Evolutionary conservation across 2,113 vertebrate genomes (phyloP).

Genomic region (Pteropus alecto): DNA sequence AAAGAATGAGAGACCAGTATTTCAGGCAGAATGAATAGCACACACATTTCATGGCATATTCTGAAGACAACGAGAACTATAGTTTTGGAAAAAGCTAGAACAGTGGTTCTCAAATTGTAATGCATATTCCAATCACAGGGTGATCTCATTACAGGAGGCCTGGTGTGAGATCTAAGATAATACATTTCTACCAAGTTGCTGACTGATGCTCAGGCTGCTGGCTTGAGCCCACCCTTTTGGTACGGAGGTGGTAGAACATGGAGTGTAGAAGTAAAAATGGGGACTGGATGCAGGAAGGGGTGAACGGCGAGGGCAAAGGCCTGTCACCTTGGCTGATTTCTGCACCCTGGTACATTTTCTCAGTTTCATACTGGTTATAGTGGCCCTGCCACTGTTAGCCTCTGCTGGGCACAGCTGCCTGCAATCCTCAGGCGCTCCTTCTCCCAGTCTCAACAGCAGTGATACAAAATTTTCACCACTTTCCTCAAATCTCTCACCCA

Average conservation of each 20-base stretch:
- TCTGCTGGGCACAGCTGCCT: neutral
- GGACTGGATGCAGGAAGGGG: neutral
- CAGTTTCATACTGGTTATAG: neutral
- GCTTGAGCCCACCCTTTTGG: neutral
- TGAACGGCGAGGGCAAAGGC: neutral
- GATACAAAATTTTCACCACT: neutral
- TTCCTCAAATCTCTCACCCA: neutral
- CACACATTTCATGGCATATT: accelerated
- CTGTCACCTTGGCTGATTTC: neutral
- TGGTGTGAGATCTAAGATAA: neutral
- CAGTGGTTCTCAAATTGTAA: neutral
- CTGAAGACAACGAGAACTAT: neutral
- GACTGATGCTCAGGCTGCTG: neutral
- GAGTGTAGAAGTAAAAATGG: neutral
- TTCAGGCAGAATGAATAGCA: neutral
- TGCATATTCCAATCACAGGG: neutral
- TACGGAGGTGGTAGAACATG: neutral
- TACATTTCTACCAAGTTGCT: neutral
- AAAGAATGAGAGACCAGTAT: neutral
- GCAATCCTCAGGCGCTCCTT: neutral
- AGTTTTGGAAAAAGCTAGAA: neutral
- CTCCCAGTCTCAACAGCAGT: neutral
- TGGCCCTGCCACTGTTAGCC: accelerated
- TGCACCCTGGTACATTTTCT: neutral
- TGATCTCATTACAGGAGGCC: neutral